Evolutionary conservation across 2,888 invertebrate genomes (phyloP).

Genomic region (Stenodema calcarata): DNA sequence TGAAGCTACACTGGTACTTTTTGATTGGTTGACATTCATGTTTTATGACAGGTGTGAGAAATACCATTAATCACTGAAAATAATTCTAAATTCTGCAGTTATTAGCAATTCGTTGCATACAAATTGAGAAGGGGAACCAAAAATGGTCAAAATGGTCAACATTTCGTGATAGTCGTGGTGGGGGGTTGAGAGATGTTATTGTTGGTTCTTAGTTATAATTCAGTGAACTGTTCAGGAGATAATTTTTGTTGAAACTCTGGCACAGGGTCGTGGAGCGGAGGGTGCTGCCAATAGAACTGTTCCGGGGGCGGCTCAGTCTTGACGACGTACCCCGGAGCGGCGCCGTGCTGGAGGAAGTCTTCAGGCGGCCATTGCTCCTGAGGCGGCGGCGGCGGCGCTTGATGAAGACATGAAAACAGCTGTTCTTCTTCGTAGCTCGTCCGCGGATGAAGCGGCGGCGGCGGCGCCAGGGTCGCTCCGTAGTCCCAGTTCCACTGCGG

Average conservation of each 20-base stretch:
- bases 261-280: not conserved
- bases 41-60: no score
- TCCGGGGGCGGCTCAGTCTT: constrained; percentile 30
- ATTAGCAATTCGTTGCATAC: no score
- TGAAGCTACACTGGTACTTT: no score
- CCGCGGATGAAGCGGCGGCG: constrained; percentile 55
- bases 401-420: constrained; percentile 34
- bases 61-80: no score
- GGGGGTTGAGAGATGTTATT: no score
- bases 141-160: not conserved
- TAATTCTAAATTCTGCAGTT: no score
- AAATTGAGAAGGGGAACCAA: no score
- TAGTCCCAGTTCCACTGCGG: constrained; percentile 45
- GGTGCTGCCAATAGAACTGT: constrained; percentile 46
- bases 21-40: no score
- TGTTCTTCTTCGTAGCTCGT: constrained; percentile 23
- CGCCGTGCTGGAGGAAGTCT: not conserved
- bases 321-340: constrained; percentile 5
- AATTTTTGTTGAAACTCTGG: constrained; percentile 42
- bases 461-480: constrained; percentile 50
- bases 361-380: constrained; percentile 31
- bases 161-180: not conserved
- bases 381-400: constrained; percentile 37
- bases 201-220: constrained; percentile 14
- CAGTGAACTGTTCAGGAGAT: constrained; percentile 51